Conservation (phyloP, 2,113 vertebrate species). For the Chloroceryle aenea region DNA sequence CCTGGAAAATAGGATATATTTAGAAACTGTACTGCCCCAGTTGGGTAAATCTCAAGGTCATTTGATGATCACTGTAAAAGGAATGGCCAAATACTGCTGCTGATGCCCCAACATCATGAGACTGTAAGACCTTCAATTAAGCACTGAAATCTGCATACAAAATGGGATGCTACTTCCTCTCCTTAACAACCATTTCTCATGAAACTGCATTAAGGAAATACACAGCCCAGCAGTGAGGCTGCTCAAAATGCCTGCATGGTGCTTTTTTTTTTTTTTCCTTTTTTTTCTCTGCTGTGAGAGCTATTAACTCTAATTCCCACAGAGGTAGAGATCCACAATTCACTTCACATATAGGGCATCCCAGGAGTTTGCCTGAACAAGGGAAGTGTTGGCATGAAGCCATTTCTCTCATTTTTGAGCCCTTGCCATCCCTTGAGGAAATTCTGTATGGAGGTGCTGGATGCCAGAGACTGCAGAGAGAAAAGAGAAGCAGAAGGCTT, state of each 20-base stretch:
- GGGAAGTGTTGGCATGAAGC: not conserved
- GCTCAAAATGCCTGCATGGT: conserved; percentile 21
- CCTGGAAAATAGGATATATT: conserved; percentile 44
- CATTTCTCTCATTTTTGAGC: conserved; percentile 2
- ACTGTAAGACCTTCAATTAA: not conserved
- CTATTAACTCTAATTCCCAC: conserved; percentile 41
- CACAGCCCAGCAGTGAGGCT: not conserved
- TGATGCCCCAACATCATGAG: not conserved
- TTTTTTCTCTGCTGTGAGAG: not conserved
- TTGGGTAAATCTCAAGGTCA: conserved; percentile 46
- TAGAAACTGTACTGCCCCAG: not conserved
- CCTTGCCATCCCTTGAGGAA: not conserved
- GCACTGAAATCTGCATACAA: conserved; percentile 23
- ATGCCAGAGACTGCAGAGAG: not conserved
- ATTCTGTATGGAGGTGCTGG: not conserved
- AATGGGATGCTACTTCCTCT: conserved; percentile 21
- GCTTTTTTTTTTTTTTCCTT: not conserved
- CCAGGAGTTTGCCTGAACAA: conserved; percentile 2
- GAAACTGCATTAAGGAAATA: conserved; percentile 2
- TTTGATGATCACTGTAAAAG: not conserved
- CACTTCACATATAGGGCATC: conserved; percentile 28
- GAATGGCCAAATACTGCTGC: not conserved
- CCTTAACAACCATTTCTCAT: conserved; percentile 40
- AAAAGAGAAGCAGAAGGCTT: not conserved
- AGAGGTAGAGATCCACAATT: not conserved